These are phyloP conservation scores for Pomacea canaliculata DNA, from an alignment of 2,888 invertebrate species.

Conservation along the genomic window DNA sequence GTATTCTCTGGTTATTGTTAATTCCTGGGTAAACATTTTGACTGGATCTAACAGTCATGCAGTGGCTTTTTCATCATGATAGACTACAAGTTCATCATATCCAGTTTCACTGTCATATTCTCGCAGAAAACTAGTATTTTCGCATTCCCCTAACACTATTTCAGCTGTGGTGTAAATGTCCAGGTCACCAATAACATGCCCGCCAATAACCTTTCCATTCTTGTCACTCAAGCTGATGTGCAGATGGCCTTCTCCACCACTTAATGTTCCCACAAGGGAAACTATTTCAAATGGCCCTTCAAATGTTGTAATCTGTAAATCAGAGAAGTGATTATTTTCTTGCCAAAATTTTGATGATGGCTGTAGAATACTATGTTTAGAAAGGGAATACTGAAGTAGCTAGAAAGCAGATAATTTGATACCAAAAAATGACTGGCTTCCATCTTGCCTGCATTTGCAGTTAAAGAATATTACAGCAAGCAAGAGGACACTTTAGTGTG, in stretches of 20 bases:
- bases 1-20: no score
- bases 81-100: conserved; percentile 53
- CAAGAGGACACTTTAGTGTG: no score
- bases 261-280: conserved; percentile 70
- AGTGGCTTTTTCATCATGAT: no score
- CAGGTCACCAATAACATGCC: conserved; percentile 69
- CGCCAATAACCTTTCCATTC: conserved; percentile 67
- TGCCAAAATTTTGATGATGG: background rate
- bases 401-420: no score
- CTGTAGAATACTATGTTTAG: no score
- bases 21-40: background rate
- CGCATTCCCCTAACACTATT: conserved; percentile 63
- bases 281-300: conserved; percentile 68
- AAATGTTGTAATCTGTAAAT: conserved; percentile 53
- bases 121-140: conserved; percentile 48
- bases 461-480: no score
- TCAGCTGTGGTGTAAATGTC: conserved; percentile 71
- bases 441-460: no score
- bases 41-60: no score
- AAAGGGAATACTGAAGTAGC: no score
- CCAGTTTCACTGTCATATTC: conserved; percentile 50
- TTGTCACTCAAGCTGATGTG: conserved; percentile 67
- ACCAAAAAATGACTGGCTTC: no score
- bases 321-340: conserved; percentile 11
- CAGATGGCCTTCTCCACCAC: conserved; percentile 66